Evolutionary conservation across 2,888 invertebrate genomes (phyloP).

Genomic region (Dicranocentrus wangi): DNA sequence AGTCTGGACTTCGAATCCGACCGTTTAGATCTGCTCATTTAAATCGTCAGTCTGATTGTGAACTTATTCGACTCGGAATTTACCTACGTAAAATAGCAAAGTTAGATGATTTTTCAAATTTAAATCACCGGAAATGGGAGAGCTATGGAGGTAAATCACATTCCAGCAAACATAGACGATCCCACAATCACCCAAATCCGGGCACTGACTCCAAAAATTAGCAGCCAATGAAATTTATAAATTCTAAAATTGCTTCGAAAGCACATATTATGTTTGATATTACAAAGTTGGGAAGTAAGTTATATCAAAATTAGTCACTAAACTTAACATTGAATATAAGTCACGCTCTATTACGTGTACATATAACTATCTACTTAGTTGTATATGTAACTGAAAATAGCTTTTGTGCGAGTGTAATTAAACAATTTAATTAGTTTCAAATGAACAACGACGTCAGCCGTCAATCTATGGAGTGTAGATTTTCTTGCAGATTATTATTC

Average conservation of each 20-base stretch:
- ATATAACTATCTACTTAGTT: too few relatives aligned
- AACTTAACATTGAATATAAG: too few relatives aligned
- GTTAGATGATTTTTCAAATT: slow-evolving; percentile 85
- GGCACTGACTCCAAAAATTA: slow-evolving; percentile 33
- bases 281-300: too few relatives aligned
- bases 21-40: slow-evolving; percentile 93
- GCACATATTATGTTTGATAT: slow-evolving; percentile 2
- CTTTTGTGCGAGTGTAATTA: too few relatives aligned
- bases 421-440: too few relatives aligned
- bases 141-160: slow-evolving; percentile 71
- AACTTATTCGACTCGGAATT: slow-evolving; percentile 85
- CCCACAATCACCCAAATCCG: slow-evolving; percentile 14
- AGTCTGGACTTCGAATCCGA: slow-evolving; percentile 90
- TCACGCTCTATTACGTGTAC: too few relatives aligned
- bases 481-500: too few relatives aligned
- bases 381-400: too few relatives aligned
- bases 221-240: background rate
- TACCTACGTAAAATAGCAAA: slow-evolving; percentile 88
- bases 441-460: too few relatives aligned
- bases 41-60: slow-evolving; percentile 88
- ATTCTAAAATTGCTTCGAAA: background rate
- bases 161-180: slow-evolving; percentile 47
- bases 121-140: slow-evolving; percentile 96
- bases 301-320: too few relatives aligned
- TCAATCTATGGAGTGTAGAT: too few relatives aligned